Percentiles rank a stretch among this genome's conserved stretches.
These are phyloP conservation scores for Caerostris extrusa DNA, from an alignment of 1,140 invertebrate species.

Conservation along the genomic window DNA sequence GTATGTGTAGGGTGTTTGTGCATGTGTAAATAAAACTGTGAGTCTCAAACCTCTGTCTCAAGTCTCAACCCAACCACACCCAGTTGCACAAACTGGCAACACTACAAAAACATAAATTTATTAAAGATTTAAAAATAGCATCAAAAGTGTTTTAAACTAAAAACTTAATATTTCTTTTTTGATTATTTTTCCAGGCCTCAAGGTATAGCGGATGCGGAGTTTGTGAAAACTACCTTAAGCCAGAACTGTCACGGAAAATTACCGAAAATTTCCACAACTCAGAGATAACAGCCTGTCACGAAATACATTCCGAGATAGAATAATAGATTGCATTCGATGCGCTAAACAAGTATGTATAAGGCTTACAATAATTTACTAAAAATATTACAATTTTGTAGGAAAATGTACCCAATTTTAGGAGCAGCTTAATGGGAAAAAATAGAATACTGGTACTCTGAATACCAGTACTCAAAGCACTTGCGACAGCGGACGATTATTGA, in stretches of 20 bases:
- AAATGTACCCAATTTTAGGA: background rate
- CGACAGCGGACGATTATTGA: too few species aligned
- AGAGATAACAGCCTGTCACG: slow-evolving; percentile 79
- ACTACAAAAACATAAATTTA: too few species aligned
- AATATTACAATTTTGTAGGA: background rate
- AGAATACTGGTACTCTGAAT: too few species aligned
- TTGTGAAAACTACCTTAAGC: slow-evolving; percentile 81
- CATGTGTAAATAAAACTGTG: too few species aligned
- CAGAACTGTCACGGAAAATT: slow-evolving; percentile 81
- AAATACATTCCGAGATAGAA: slow-evolving; percentile 81
- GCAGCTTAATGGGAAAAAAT: background rate
- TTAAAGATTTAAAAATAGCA: too few species aligned
- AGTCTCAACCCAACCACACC: too few species aligned
- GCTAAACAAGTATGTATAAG: slow-evolving; percentile 78
- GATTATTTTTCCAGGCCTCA: slow-evolving; percentile 73
- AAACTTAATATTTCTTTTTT: too few species aligned
- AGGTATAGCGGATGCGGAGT: slow-evolving; percentile 80
- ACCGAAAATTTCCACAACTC: slow-evolving; percentile 80
- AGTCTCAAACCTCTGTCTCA: too few species aligned
- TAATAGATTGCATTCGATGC: slow-evolving; percentile 81
- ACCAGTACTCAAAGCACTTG: too few species aligned
- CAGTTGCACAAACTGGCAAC: too few species aligned
- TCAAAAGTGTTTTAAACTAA: too few species aligned
- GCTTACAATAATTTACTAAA: slow-evolving; percentile 12
- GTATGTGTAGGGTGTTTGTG: too few species aligned